phyloP scores from a whole-genome alignment of 1,140 invertebrate species.

The Parapsyche elsis region DNA sequence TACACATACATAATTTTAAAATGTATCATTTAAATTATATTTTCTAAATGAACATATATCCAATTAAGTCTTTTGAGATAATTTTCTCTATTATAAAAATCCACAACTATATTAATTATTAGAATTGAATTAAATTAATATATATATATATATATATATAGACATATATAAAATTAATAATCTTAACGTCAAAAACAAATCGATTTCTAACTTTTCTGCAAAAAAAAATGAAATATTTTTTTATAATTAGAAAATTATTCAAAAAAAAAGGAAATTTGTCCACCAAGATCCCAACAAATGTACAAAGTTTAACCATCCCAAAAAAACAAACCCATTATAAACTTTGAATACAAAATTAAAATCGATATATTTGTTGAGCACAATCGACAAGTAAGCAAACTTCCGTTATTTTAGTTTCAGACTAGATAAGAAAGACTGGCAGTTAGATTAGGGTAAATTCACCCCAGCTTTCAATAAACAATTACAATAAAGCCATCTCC shows the following conservation, averaged over 20 bases:
- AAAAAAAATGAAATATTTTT: neutral
- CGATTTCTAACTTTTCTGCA: neutral
- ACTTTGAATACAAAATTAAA: neutral
- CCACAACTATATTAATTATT: neutral
- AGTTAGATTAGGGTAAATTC: constrained; percentile 20
- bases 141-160: too few species aligned
- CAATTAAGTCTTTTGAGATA: constrained; percentile 16
- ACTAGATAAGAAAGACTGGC: constrained; percentile 43
- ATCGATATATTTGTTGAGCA: constrained; percentile 35
- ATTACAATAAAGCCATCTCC: constrained; percentile 42
- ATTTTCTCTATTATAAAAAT: constrained; percentile 2
- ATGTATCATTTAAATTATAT: neutral
- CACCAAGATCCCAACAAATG: constrained; percentile 4
- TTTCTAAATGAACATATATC: neutral
- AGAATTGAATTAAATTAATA: neutral
- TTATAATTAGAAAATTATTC: neutral
- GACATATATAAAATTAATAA: neutral
- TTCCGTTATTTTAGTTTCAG: constrained; percentile 23
- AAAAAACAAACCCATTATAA: neutral
- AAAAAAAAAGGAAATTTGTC: neutral
- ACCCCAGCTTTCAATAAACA: constrained; percentile 23
- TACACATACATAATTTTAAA: neutral
- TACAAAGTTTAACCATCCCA: neutral
- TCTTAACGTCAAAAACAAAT: neutral
- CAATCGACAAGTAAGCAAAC: constrained; percentile 22